Conservation (phyloP, 2,113 vertebrate genomes). For the Leptocoma aspasia region DNA sequence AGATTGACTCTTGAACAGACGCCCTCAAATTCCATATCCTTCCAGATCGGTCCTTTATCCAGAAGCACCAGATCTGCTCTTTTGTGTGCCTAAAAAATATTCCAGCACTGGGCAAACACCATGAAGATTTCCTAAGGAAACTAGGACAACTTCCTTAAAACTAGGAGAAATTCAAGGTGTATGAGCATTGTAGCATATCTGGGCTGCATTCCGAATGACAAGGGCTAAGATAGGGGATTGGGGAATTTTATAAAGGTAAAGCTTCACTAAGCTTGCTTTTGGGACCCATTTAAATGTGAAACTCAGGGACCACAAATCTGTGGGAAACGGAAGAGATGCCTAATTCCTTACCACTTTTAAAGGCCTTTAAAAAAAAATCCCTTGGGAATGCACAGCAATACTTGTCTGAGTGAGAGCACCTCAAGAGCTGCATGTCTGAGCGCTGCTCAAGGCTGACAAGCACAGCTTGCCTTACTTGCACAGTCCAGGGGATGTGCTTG, state of each 20-base stretch:
- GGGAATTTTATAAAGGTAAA: not conserved
- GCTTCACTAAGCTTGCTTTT: not conserved
- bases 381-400: not conserved
- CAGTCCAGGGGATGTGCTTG: not conserved
- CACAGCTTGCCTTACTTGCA: not conserved
- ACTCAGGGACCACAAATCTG: not conserved
- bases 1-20: not conserved
- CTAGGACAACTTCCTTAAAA: not conserved
- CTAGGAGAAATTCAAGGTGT: not conserved
- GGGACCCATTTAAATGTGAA: not conserved
- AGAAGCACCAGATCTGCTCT: not conserved
- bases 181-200: not conserved
- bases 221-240: not conserved
- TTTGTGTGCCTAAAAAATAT: not conserved
- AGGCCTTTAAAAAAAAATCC: not conserved
- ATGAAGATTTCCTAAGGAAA: not conserved
- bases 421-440: not conserved
- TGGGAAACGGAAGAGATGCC: not conserved
- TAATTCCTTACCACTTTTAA: not conserved
- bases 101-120: not conserved
- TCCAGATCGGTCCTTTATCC: not conserved
- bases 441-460: not conserved
- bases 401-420: not conserved
- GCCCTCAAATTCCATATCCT: not conserved
- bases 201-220: not conserved